A percentile compares a stretch with the other conserved stretches of the same genome.
Evolutionary conservation across 2,797 vertebrate species (phyloP).

Genomic region (Phoxinus dragarum): DNA sequence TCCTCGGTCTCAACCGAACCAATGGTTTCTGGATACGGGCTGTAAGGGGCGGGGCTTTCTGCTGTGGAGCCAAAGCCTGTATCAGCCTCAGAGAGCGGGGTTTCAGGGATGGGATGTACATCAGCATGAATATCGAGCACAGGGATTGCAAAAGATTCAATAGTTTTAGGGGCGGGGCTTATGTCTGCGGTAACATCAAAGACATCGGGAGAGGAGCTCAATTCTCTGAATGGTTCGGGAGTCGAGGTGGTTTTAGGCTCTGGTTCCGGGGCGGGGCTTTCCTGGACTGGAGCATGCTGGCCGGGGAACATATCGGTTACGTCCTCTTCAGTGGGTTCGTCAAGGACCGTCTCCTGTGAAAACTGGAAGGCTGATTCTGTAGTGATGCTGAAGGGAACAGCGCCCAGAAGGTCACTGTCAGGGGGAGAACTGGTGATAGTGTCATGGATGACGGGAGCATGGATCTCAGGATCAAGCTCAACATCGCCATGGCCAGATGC

Average conservation of each 20-base stretch:
- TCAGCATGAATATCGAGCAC: conserved; percentile 59
- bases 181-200: conserved; percentile 13
- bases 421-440: conserved; percentile 79
- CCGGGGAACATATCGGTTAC: conserved; percentile 22
- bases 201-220: conserved; percentile 11
- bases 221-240: conserved; percentile 38
- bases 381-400: conserved; percentile 75
- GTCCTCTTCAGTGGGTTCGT: conserved; percentile 36
- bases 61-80: conserved; percentile 30
- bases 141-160: conserved; percentile 37
- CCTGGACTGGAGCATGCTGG: conserved; percentile 21
- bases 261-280: conserved; percentile 34
- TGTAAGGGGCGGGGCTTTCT: conserved; percentile 49
- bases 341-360: conserved; percentile 62
- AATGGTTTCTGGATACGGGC: conserved; percentile 61
- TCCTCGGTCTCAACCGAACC: conserved; percentile 56
- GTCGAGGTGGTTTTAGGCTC: conserved; percentile 24
- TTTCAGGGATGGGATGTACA: conserved; percentile 32
- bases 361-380: conserved; percentile 64
- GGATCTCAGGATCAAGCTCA: conserved; percentile 74
- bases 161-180: conserved; percentile 40
- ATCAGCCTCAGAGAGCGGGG: conserved; percentile 44
- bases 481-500: conserved; percentile 41
- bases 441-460: conserved; percentile 79
- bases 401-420: conserved; percentile 75